Evolutionary conservation across 2,888 invertebrate species (phyloP).

Genomic region (Drosophila nr. perissopoda): DNA sequence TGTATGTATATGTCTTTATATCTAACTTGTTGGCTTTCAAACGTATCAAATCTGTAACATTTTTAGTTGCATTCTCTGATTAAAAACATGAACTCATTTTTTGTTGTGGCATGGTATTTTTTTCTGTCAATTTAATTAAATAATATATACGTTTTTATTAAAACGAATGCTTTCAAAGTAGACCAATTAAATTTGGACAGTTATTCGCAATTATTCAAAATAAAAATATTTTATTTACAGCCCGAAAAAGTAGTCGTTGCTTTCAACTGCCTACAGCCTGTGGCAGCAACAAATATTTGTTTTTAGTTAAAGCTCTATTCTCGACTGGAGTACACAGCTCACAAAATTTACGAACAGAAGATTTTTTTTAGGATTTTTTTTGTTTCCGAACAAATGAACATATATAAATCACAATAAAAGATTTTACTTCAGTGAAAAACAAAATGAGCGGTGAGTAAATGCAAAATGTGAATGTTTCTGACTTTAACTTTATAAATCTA

Average conservation of each 20-base stretch:
- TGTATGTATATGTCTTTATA: not conserved
- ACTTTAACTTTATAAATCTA: not conserved
- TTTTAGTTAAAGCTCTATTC: conserved; percentile 1
- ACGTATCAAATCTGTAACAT: not conserved
- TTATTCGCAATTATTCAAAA: not conserved
- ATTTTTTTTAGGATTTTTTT: not conserved
- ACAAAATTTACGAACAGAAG: conserved; percentile 6
- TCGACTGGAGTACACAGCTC: not conserved
- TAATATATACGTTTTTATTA: not conserved
- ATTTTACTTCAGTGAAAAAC: not conserved
- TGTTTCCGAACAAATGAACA: not conserved
- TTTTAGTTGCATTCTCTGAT: not conserved
- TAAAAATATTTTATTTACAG: not conserved
- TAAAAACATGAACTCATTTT: not conserved
- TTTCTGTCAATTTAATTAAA: not conserved
- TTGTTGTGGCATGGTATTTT: not conserved
- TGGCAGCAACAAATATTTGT: not conserved
- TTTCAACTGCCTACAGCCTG: not conserved
- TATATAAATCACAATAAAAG: not conserved
- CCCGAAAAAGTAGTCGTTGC: conserved; percentile 7
- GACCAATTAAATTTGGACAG: not conserved
- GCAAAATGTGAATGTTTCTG: too few relatives aligned
- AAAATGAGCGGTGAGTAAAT: conserved; percentile 1
- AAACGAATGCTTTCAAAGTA: not conserved
- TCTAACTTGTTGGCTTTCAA: not conserved